Evolutionary conservation across 2,113 vertebrate genomes (phyloP), one percentile per base, ranked within the genome.

Genomic region (Equus quagga): DNA sequence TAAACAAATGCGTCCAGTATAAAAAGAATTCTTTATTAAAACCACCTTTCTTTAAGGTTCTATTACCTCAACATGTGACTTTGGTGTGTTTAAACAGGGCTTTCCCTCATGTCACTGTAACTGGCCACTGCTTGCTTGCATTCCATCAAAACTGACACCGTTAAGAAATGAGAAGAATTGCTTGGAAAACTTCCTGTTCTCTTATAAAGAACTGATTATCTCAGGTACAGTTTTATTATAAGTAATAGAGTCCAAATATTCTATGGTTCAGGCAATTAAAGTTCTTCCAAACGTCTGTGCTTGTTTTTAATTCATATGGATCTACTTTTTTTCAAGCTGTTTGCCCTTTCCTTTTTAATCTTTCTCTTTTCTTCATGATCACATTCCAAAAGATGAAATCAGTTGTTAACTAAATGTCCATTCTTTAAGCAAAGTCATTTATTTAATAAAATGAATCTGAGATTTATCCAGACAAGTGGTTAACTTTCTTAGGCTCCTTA

Each of bases 1-100:
- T 98, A 97, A 98, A 98, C 94, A 98, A 99, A 98, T 97, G 70
- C 23, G 31, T 98, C 72, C n/a, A 96, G 94, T 98, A 98, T 98
- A 98, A 99, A 98, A 95, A 98, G 94, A 98, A 98, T 98, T 98
- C 94, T 97, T 99, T 98, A 99, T 99, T 99, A 98, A 99, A 99
- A 98, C 98, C 98, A 99, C 97, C 98, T 99, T 99, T 98, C 96
- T 97, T 97, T 82, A 98, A 98, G 91, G 94, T 91, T 98, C 82
- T 98, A 98, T 98, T 98, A 97, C 98, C 98, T 98, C 98, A 98
- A 92, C 96, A 98, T 98, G 98, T 96, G 97, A 97, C 95, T 98
- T 98, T 89, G 89, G 70, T 96, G 80, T 94, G 79, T 96, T 97
- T 95, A 93, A 98, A 95, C 54, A 97, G 87, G 90, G 70, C 76